These are phyloP conservation scores for Fregetta grallaria DNA, from an alignment of 2,113 vertebrate genomes.

Conservation along the genomic window DNA sequence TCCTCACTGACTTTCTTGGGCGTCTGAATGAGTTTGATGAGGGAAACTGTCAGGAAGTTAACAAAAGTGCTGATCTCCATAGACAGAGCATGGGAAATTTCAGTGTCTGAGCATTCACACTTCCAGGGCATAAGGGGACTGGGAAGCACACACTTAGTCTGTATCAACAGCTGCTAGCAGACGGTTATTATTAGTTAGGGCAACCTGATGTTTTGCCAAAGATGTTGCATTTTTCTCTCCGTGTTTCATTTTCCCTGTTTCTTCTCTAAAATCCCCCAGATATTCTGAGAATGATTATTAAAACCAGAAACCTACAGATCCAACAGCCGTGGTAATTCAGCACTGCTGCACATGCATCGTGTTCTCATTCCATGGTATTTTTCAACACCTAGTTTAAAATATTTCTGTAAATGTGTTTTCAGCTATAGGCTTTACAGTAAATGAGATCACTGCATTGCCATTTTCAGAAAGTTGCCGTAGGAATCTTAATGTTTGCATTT, in stretches of 20 bases:
- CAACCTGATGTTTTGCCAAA: neutral
- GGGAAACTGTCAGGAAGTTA: neutral
- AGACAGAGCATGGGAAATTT: neutral
- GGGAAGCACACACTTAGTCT: neutral
- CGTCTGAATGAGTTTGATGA: neutral
- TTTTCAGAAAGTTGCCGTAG: neutral
- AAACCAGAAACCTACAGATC: neutral
- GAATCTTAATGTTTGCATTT: slow-evolving; percentile 3
- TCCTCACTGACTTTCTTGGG: neutral
- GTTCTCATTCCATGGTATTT: neutral
- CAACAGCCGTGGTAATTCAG: neutral
- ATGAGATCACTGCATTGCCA: neutral
- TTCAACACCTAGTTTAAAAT: slow-evolving; percentile 11
- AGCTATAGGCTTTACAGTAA: neutral
- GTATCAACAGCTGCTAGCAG: neutral
- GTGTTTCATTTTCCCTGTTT: neutral
- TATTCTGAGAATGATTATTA: neutral
- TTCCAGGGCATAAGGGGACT: neutral
- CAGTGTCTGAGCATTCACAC: neutral
- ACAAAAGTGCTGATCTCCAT: neutral
- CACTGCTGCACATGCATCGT: neutral
- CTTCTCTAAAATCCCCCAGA: neutral
- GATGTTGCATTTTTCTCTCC: neutral
- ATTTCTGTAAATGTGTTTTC: neutral
- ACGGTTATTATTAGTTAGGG: neutral